phyloP scores from a whole-genome alignment of 2,888 invertebrate species.

The Himalopsyche japonica region DNA sequence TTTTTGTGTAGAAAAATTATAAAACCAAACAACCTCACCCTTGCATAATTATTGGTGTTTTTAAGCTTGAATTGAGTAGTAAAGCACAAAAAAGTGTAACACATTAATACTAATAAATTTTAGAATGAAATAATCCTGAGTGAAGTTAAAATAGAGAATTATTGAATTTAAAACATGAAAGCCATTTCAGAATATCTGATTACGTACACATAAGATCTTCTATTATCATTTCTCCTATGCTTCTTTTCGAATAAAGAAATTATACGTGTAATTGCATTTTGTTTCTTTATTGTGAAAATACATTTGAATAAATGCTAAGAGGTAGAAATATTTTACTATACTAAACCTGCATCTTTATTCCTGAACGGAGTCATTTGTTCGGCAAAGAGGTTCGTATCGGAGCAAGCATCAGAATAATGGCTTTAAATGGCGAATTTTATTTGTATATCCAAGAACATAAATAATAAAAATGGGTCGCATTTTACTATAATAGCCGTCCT shows the following conservation, averaged over 20 bases:
- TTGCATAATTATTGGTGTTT: too few relatives aligned
- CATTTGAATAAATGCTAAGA: not conserved
- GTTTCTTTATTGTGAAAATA: conserved; percentile 1
- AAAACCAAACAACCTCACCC: too few relatives aligned
- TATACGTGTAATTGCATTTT: not conserved
- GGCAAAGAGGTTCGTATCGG: conserved; percentile 8
- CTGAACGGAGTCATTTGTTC: not conserved
- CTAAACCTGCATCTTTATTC: not conserved
- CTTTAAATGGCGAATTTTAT: conserved; percentile 10
- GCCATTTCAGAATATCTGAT: too few relatives aligned
- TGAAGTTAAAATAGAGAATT: too few relatives aligned
- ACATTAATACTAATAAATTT: too few relatives aligned
- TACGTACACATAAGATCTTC: too few relatives aligned
- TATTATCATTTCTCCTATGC: too few relatives aligned
- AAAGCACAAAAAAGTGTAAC: too few relatives aligned
- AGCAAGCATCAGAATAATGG: conserved; percentile 21
- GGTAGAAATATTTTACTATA: not conserved
- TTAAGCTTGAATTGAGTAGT: too few relatives aligned
- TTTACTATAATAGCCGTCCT: conserved; percentile 23
- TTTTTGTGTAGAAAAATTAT: too few relatives aligned
- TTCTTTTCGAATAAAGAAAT: not conserved
- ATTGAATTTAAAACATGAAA: too few relatives aligned
- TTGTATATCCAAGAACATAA: conserved; percentile 20
- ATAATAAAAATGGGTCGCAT: conserved; percentile 28
- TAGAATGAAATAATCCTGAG: too few relatives aligned